Evolutionary conservation across 2,113 vertebrate species (phyloP).

Genomic region (Hemibagrus wyckioides): DNA sequence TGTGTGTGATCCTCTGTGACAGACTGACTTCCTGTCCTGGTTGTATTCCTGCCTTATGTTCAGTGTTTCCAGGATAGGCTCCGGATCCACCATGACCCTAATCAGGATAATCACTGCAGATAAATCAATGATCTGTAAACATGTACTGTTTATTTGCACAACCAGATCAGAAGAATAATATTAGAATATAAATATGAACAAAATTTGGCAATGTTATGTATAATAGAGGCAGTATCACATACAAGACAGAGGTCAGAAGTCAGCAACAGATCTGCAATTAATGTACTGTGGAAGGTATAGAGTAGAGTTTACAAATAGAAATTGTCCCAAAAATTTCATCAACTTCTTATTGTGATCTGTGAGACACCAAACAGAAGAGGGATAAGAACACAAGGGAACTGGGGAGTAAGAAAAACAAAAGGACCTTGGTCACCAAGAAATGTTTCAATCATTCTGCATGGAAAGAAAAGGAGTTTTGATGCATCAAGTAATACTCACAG

Average conservation of each 20-base stretch:
- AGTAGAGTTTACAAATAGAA: not conserved
- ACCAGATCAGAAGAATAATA: not conserved
- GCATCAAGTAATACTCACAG: too few relatives aligned
- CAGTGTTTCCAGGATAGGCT: not conserved
- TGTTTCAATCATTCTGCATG: not conserved
- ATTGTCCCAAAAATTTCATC: too few relatives aligned
- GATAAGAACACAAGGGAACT: not conserved
- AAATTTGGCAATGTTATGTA: not conserved
- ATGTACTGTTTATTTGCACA: not conserved
- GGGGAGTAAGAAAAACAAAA: not conserved
- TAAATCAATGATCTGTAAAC: not conserved
- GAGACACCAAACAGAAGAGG: not conserved
- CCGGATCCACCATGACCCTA: not conserved
- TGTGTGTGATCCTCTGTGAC: not conserved
- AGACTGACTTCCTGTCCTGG: not conserved
- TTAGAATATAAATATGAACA: not conserved
- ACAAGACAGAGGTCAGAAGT: too few relatives aligned
- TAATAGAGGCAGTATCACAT: too few relatives aligned
- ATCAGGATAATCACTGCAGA: not conserved
- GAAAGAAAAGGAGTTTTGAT: not conserved
- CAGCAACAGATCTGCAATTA: not conserved
- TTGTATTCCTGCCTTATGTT: not conserved
- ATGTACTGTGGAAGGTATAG: not conserved
- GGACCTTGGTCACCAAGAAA: not conserved
- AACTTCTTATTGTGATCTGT: not conserved